phyloP scores from a whole-genome alignment of 2,888 invertebrate genomes.

The Scaptomyza parva region DNA sequence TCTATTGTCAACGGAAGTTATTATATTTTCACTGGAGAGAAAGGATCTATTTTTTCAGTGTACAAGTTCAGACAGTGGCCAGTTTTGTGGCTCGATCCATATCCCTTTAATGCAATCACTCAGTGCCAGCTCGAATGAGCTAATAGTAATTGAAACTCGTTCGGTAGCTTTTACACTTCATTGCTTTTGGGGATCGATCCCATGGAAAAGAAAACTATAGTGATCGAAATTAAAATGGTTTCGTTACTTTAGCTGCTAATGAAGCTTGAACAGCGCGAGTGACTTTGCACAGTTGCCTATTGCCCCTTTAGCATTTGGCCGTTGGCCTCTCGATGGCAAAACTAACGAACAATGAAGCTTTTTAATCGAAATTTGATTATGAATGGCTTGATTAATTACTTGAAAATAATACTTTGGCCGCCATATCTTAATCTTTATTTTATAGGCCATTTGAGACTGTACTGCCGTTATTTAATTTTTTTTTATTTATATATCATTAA shows the following conservation, averaged over 20 bases:
- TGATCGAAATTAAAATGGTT: conserved; percentile 80
- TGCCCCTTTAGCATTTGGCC: conserved; percentile 21
- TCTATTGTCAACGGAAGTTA: no score
- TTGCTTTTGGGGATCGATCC: conserved; percentile 20
- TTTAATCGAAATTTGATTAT: conserved; percentile 81
- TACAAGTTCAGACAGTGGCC: conserved; percentile 21
- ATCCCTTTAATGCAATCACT: conserved; percentile 74
- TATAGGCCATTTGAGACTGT: conserved; percentile 63
- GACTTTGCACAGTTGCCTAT: conserved; percentile 61
- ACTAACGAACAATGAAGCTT: conserved; percentile 68
- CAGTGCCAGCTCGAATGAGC: conserved; percentile 22
- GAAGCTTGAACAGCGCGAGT: conserved; percentile 81
- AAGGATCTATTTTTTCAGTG: no score
- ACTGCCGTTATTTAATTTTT: conserved; percentile 73
- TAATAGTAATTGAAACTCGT: conserved; percentile 52
- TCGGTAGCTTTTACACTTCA: conserved; percentile 72
- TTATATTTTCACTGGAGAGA: no score
- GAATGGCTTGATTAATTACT: conserved; percentile 65
- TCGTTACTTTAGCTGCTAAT: conserved; percentile 80
- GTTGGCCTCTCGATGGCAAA: conserved; percentile 42
- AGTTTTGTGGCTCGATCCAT: conserved; percentile 73
- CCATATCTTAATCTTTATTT: no score
- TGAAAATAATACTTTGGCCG: no score
- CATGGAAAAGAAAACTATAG: conserved; percentile 76
- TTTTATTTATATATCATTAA: conserved; percentile 75